Percentiles rank a stretch among this genome's conserved stretches.
Conservation (phyloP, 35 echinoderm and acorn worm species). For the Chiridota heheva region DNA sequence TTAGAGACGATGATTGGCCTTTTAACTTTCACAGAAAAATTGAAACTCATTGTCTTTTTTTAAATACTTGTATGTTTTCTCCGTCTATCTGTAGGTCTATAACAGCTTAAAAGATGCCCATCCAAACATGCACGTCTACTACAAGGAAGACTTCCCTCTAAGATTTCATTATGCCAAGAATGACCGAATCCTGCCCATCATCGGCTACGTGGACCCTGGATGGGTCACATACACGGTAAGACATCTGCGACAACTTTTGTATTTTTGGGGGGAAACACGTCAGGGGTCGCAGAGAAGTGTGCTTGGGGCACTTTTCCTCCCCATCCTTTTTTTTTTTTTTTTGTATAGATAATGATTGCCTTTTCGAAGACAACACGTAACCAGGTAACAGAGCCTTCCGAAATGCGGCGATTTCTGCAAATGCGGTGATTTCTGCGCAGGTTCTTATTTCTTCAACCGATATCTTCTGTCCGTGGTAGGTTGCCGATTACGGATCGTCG, state of each 20-base stretch:
- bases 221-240: conserved; percentile 23
- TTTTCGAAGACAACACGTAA: neutral
- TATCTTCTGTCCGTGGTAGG: no score
- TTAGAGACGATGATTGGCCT: no score
- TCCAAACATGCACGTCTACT: conserved; percentile 57
- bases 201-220: conserved; percentile 59
- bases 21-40: neutral
- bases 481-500: no score
- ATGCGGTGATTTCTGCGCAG: neutral
- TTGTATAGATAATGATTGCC: no score
- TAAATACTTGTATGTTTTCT: conserved; percentile 42
- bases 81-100: neutral
- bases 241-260: neutral
- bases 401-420: neutral
- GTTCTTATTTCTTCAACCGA: no score
- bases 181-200: conserved; percentile 43
- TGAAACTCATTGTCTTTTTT: neutral
- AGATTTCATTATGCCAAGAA: conserved; percentile 63
- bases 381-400: neutral
- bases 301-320: neutral
- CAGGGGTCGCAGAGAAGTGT: neutral
- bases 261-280: neutral
- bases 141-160: conserved; percentile 66
- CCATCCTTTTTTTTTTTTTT: neutral
- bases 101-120: no score